Evolutionary conservation across 2,113 vertebrate species (phyloP).

Genomic region (Butorides virescens): DNA sequence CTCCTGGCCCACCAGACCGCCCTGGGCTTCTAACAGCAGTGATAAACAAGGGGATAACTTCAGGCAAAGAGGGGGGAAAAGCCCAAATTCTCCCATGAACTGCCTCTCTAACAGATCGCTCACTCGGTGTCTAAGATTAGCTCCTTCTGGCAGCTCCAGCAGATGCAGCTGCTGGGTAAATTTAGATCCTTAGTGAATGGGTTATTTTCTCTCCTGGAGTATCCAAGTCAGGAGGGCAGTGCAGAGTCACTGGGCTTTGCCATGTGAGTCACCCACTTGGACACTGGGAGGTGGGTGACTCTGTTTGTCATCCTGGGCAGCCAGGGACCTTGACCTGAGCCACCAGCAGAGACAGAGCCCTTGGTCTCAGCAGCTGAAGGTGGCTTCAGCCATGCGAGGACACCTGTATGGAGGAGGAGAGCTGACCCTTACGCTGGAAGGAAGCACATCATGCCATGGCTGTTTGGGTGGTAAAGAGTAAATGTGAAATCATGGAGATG

Average conservation of each 20-base stretch:
- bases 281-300: neutral
- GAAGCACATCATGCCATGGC: neutral
- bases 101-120: neutral
- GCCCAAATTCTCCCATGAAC: neutral
- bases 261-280: neutral
- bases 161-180: constrained; percentile 75
- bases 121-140: constrained; percentile 43
- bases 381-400: neutral
- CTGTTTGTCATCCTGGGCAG: neutral
- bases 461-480: neutral
- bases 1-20: neutral
- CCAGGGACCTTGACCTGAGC: neutral
- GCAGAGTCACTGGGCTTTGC: constrained; percentile 26
- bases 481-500: neutral
- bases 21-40: neutral
- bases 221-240: neutral
- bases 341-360: neutral
- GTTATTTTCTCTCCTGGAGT: neutral
- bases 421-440: neutral
- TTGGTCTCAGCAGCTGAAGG: neutral
- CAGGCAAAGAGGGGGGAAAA: neutral
- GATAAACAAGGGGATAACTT: neutral
- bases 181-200: constrained; percentile 66
- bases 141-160: constrained; percentile 45
- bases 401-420: accelerated